phyloP scores from a whole-genome alignment of 2,113 vertebrate genomes.

The Ceratotherium simum region DNA sequence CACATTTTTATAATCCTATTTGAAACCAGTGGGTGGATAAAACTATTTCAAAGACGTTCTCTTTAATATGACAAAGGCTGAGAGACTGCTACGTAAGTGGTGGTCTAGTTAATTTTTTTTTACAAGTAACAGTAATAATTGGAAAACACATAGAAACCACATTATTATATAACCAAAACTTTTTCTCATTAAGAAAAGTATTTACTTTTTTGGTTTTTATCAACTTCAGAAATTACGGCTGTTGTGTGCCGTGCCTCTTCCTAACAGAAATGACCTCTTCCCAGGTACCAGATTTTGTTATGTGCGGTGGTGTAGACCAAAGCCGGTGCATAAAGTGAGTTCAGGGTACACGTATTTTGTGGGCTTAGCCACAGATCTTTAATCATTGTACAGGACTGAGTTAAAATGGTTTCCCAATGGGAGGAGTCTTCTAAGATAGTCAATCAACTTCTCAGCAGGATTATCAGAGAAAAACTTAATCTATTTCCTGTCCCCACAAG shows the following conservation, averaged over 20 bases:
- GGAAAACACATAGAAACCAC: conserved; percentile 23
- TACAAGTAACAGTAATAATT: neutral
- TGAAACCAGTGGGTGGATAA: neutral
- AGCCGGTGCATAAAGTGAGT: neutral
- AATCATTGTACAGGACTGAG: neutral
- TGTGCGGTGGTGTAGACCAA: neutral
- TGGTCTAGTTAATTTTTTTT: neutral
- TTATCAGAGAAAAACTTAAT: neutral
- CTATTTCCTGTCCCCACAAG: neutral
- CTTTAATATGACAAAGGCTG: neutral
- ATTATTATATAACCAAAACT: neutral
- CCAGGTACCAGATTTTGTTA: neutral
- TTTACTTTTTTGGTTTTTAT: neutral
- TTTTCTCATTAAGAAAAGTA: neutral
- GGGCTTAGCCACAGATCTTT: neutral
- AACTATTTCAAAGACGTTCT: neutral
- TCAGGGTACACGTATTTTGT: neutral
- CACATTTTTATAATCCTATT: conserved; percentile 10
- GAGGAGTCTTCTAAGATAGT: neutral
- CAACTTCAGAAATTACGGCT: neutral
- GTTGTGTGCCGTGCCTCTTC: neutral
- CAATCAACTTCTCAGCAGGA: neutral
- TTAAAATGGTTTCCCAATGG: neutral
- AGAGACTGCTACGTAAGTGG: neutral
- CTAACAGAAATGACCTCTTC: neutral